These are phyloP conservation scores for Dendrocincla fuliginosa DNA, from an alignment of 2,797 vertebrate species.

Conservation along the genomic window DNA sequence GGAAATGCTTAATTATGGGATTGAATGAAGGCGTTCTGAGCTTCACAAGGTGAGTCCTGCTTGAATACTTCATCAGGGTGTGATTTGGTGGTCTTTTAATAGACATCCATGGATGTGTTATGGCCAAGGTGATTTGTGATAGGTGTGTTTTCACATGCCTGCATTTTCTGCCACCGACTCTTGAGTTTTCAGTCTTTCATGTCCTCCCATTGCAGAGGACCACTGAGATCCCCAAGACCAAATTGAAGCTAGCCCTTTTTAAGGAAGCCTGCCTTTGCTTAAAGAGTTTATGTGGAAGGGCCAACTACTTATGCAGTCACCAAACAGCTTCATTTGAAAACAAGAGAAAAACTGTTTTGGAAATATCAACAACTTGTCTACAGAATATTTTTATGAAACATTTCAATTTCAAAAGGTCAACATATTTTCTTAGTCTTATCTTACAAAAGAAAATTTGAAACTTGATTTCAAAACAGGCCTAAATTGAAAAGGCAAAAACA, in stretches of 20 bases:
- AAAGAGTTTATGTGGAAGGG: not conserved
- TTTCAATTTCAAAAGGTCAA: slow-evolving; percentile 15
- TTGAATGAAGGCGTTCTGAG: not conserved
- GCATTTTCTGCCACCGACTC: not conserved
- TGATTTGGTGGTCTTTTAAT: not conserved
- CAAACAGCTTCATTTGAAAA: not conserved
- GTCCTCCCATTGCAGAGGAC: not conserved
- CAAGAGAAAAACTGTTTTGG: not conserved
- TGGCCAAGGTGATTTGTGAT: not conserved
- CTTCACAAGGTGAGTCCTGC: not conserved
- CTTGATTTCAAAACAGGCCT: not conserved
- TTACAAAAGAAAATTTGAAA: slow-evolving; percentile 7
- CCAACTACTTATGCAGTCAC: not conserved
- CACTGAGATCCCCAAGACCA: not conserved
- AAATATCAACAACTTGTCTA: slow-evolving; percentile 7
- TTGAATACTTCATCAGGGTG: not conserved
- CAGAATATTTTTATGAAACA: not conserved
- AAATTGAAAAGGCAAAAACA: not conserved
- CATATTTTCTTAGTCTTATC: not conserved
- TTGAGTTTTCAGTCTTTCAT: not conserved
- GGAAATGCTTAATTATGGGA: not conserved
- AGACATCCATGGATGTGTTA: not conserved
- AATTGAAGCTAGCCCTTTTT: not conserved
- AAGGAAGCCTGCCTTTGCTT: not conserved
- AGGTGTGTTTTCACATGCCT: not conserved